Evolutionary conservation across 2,888 invertebrate genomes (phyloP).

Genomic region (Lasioglossum vierecki): DNA sequence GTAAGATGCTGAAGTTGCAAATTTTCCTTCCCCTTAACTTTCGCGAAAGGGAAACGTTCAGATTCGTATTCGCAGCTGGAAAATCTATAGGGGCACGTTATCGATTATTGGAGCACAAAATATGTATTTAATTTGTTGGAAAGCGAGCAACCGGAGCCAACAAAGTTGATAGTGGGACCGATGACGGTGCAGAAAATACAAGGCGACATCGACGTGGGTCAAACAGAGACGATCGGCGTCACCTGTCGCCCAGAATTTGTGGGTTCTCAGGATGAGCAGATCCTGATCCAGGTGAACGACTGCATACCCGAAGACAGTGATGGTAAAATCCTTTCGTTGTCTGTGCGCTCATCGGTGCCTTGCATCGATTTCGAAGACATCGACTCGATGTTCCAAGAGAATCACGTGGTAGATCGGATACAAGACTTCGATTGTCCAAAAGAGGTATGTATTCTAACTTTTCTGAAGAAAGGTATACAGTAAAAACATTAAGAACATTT

Average conservation of each 20-base stretch:
- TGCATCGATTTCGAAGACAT: slow-evolving; percentile 86
- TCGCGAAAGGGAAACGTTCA: neutral
- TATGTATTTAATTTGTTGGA: neutral
- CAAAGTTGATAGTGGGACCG: slow-evolving; percentile 71
- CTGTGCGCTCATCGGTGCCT: slow-evolving; percentile 86
- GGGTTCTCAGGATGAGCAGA: slow-evolving; percentile 79
- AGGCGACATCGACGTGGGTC: slow-evolving; percentile 80
- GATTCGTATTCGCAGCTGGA: no score
- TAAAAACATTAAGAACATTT: no score
- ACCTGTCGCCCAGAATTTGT: slow-evolving; percentile 79
- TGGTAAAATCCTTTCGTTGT: slow-evolving; percentile 85
- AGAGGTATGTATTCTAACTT: slow-evolving; percentile 68
- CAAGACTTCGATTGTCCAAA: slow-evolving; percentile 85
- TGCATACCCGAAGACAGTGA: slow-evolving; percentile 84
- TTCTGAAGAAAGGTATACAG: neutral
- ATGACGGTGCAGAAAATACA: slow-evolving; percentile 81
- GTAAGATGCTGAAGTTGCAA: neutral
- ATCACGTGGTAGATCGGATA: slow-evolving; percentile 85
- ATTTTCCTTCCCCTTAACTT: no score
- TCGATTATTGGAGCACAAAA: neutral
- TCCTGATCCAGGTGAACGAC: slow-evolving; percentile 81
- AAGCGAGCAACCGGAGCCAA: neutral
- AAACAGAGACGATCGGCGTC: slow-evolving; percentile 79
- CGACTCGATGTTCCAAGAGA: slow-evolving; percentile 86
- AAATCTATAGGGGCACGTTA: no score